These are phyloP conservation scores for Chelon labrosus DNA, from an alignment of 2,797 vertebrate species.

Conservation along the genomic window DNA sequence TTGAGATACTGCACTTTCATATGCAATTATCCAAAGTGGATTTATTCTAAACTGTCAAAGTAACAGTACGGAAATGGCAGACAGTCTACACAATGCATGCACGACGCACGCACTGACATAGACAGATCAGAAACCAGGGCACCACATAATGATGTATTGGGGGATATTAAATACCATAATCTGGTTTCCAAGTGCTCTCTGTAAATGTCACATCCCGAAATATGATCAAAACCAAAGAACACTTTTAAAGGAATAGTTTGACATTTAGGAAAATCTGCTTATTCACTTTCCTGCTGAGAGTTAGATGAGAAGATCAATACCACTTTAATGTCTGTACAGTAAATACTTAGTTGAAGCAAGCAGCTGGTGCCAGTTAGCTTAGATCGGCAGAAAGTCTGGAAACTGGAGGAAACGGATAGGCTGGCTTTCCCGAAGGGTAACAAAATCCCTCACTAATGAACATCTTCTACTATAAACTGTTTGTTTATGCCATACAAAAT, in stretches of 20 bases:
- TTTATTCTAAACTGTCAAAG: conserved; percentile 12
- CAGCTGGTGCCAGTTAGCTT: neutral
- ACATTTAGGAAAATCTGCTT: conserved; percentile 19
- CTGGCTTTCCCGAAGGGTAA: neutral
- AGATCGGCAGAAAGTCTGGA: neutral
- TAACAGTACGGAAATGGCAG: neutral
- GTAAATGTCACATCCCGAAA: conserved; percentile 18
- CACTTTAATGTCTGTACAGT: neutral
- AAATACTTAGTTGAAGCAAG: neutral
- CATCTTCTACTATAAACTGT: neutral
- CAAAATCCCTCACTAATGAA: conserved; percentile 4
- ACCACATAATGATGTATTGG: neutral
- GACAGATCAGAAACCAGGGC: neutral
- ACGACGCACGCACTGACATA: neutral
- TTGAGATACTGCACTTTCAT: too few species aligned
- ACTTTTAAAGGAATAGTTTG: conserved; percentile 14
- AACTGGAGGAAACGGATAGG: conserved; percentile 3
- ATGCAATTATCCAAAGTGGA: neutral
- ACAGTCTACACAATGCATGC: too few species aligned
- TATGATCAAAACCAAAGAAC: conserved; percentile 15
- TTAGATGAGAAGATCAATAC: conserved; percentile 9
- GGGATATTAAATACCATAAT: conserved; percentile 3
- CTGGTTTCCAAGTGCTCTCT: neutral
- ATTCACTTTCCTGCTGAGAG: conserved; percentile 7
- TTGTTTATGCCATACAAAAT: neutral